Evolutionary conservation across 2,797 vertebrate species (phyloP).

Genomic region (Melanotaenia nigrans): DNA sequence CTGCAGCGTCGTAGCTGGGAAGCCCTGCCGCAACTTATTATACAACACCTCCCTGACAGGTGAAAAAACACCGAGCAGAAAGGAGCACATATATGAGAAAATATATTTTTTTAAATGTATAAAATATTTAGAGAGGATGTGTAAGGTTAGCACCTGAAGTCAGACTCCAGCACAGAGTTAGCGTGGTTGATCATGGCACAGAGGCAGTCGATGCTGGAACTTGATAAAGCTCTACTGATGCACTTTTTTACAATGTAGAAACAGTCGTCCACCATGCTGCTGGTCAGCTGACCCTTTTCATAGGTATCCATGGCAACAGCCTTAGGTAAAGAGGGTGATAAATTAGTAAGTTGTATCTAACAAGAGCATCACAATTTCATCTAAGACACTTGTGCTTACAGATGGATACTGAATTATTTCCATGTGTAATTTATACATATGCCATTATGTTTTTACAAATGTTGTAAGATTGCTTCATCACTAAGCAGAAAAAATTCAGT

Average conservation of each 20-base stretch:
- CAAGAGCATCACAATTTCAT: not conserved
- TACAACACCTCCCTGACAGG: slow-evolving; percentile 90
- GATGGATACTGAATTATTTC: not conserved
- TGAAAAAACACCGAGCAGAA: not conserved
- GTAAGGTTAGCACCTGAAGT: slow-evolving; percentile 89
- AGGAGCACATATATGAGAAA: not conserved
- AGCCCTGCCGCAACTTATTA: slow-evolving; percentile 93
- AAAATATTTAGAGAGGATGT: not conserved
- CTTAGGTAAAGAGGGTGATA: slow-evolving; percentile 66
- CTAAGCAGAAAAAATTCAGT: not conserved
- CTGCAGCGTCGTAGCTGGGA: slow-evolving; percentile 94
- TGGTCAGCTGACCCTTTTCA: slow-evolving; percentile 94
- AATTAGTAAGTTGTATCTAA: slow-evolving; percentile 8
- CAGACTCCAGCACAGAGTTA: slow-evolving; percentile 93
- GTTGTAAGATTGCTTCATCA: not conserved
- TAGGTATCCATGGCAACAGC: slow-evolving; percentile 94
- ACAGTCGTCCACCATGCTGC: slow-evolving; percentile 99
- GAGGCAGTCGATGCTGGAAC: slow-evolving; percentile 97
- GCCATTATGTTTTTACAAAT: not conserved
- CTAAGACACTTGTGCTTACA: not conserved
- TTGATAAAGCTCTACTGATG: slow-evolving; percentile 94
- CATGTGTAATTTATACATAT: not conserved
- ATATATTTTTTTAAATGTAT: not conserved
- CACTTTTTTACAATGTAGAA: slow-evolving; percentile 99
- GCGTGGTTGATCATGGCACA: slow-evolving; percentile 99